Evolutionary conservation across 1,140 invertebrate genomes (phyloP).

Genomic region (Eciton burchellii): DNA sequence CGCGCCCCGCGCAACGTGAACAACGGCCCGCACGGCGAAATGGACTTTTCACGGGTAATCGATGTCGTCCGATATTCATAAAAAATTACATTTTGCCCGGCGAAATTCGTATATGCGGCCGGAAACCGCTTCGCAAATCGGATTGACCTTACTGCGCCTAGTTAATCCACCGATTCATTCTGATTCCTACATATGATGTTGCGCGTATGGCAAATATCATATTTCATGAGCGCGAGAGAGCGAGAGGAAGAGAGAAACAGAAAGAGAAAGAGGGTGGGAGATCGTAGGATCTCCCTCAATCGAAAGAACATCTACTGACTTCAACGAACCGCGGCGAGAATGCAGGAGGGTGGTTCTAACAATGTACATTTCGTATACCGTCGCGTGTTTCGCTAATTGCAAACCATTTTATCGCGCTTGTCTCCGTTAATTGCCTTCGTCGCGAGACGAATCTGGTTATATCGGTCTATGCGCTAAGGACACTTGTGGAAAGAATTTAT

Average conservation of each 20-base stretch:
- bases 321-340: neutral
- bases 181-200: neutral
- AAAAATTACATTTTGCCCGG: slow-evolving; percentile 51
- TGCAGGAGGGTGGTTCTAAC: neutral
- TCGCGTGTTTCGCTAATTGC: neutral
- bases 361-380: neutral
- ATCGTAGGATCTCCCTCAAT: no score
- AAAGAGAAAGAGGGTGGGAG: neutral
- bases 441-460: neutral
- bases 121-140: slow-evolving; percentile 35
- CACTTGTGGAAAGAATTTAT: neutral
- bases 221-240: no score
- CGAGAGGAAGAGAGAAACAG: neutral
- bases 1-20: slow-evolving; percentile 58
- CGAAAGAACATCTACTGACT: neutral
- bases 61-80: slow-evolving; percentile 54
- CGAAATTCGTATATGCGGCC: slow-evolving; percentile 20
- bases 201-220: neutral
- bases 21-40: slow-evolving; percentile 61
- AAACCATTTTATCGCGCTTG: neutral
- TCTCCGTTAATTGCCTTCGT: neutral
- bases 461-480: neutral
- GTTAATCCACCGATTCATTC: slow-evolving; percentile 7
- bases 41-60: slow-evolving; percentile 68
- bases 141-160: slow-evolving; percentile 24